phyloP scores from a whole-genome alignment of 2,113 vertebrate genomes.

The Phylloscopus trochiloides region DNA sequence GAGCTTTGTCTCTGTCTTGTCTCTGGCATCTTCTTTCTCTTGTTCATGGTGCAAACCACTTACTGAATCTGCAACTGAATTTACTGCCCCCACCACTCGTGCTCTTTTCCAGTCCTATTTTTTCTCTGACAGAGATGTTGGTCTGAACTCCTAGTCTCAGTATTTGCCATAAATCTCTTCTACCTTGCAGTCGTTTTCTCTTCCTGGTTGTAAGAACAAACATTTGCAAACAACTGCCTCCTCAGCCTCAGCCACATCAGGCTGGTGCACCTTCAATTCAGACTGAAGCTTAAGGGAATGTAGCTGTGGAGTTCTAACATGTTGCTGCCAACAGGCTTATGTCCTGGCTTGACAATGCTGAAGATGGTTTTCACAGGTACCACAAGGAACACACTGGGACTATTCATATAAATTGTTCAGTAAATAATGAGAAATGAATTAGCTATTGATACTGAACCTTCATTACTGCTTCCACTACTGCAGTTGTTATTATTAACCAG shows the following conservation, averaged over 20 bases:
- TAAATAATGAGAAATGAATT: neutral
- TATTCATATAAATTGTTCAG: neutral
- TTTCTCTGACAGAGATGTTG: fast-evolving
- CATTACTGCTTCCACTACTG: neutral
- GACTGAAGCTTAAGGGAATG: neutral
- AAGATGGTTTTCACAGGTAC: neutral
- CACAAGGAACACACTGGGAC: neutral
- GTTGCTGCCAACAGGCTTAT: neutral
- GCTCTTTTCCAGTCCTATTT: neutral
- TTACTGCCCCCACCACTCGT: neutral
- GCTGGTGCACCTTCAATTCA: neutral
- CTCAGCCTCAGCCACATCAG: neutral
- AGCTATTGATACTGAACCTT: neutral
- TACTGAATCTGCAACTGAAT: neutral
- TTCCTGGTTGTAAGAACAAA: neutral
- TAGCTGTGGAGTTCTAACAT: neutral
- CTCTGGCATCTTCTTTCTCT: neutral
- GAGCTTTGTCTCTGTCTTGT: neutral
- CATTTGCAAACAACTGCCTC: neutral
- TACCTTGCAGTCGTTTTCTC: neutral
- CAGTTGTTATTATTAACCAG: neutral
- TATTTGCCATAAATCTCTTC: neutral
- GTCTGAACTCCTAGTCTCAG: neutral
- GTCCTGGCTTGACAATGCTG: neutral
- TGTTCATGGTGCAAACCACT: neutral